Conservation (phyloP, 2,888 invertebrate species). For the Gisinianus flammeolus region DNA sequence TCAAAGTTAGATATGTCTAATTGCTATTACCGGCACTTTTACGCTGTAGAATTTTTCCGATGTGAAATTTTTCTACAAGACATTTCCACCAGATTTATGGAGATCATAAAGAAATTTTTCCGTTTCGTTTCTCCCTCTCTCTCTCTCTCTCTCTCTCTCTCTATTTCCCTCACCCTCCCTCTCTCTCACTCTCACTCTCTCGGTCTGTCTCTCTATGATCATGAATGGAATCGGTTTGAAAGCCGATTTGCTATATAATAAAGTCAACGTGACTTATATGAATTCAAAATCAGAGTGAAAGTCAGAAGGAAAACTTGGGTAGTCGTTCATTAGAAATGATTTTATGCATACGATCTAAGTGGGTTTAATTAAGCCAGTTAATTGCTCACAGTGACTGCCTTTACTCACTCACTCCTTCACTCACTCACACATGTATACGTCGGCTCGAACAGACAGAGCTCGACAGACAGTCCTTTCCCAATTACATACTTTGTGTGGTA, state of each 20-base stretch:
- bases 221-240: not conserved
- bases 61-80: constrained; percentile 24
- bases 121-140: not conserved
- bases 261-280: not conserved
- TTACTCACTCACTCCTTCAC: not conserved
- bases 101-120: constrained; percentile 20
- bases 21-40: constrained; percentile 33
- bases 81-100: constrained; percentile 22
- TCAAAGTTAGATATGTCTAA: constrained; percentile 22
- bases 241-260: not conserved
- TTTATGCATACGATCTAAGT: constrained; percentile 19
- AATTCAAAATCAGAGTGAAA: not conserved
- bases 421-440: too few species aligned
- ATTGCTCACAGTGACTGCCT: constrained; percentile 17
- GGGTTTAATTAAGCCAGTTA: constrained; percentile 30
- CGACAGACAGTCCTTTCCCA: too few species aligned
- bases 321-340: constrained; percentile 29
- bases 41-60: constrained; percentile 30
- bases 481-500: too few species aligned
- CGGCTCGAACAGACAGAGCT: too few species aligned
- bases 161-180: not conserved
- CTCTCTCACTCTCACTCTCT: not conserved
- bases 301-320: not conserved
- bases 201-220: not conserved
- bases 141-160: constrained; percentile 1